A percentile compares a stretch with the other conserved stretches of the same genome.
These are phyloP conservation scores for Psittacula cyanocephala DNA, from an alignment of 2,113 vertebrate genomes.

Conservation along the genomic window DNA sequence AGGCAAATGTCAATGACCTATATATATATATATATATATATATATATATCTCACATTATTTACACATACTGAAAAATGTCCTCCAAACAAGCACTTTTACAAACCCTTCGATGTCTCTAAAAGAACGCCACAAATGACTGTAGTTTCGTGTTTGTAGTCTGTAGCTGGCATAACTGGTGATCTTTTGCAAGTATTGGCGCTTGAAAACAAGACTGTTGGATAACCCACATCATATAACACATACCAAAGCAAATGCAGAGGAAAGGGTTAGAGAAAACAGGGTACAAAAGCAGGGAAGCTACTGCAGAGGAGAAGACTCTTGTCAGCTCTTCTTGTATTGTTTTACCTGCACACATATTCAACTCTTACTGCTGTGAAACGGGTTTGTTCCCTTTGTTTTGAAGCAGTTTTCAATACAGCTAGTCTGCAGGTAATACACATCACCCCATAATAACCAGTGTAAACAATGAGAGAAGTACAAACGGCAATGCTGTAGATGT, in stretches of 20 bases:
- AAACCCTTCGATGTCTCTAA: background rate
- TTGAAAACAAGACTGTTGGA: background rate
- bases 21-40: background rate
- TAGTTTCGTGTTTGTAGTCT: background rate
- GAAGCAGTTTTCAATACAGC: background rate
- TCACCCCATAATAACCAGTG: background rate
- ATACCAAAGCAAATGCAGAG: background rate
- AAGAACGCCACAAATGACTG: background rate
- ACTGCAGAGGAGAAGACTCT: background rate
- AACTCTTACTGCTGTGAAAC: background rate
- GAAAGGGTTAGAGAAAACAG: background rate
- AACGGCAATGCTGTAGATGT: background rate
- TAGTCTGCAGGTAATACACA: background rate
- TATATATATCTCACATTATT: background rate
- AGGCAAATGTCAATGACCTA: background rate
- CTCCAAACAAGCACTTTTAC: background rate
- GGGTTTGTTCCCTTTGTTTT: background rate
- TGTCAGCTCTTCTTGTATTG: background rate
- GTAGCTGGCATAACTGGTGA: background rate
- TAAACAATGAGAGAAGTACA: background rate
- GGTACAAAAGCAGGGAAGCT: background rate
- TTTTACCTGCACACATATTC: rapidly evolving
- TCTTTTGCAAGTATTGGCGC: background rate
- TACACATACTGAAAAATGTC: background rate
- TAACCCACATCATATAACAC: background rate